Evolutionary conservation across 2,888 invertebrate genomes (phyloP), one percentile per base, ranked within the genome.

Genomic region (Calephelis perditalis): DNA sequence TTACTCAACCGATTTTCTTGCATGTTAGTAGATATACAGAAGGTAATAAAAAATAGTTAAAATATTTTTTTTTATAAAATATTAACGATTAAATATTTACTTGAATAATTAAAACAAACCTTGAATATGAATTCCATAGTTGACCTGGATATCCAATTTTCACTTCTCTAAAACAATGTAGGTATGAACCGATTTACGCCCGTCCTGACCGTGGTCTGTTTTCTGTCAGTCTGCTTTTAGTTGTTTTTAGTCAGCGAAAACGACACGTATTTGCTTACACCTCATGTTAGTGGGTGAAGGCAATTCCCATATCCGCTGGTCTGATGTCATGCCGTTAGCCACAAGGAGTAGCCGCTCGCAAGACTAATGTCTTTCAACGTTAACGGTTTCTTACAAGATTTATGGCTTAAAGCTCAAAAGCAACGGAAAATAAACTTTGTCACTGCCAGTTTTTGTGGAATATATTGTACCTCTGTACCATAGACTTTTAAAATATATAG

Each of bases 251-350:
- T 72, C 73, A 69, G 74, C 76, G 77, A 82, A 79, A 82, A 78
- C 63, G 37, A 65, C 62, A 71, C 69, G 67, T 68, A 65, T 59
- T 68, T 52, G 36, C 52, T 52, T 52, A 52, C 68, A 55, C 69
- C 70, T 69, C 71, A 70, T 78, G 65, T 72, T 73, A 73, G 86
- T 87, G 87, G 86, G 87, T 85, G 86, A 87, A 82, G 84, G 81
- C 78, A 82, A 86, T 84, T 86, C 84, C 86, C 84, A 80, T 84
- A 85, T 85, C 79, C 73, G 79, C 66, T 70, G 54, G 36, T 70
- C 70, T 89, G 89, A 89, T 79, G 87, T 89, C 89, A 89, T 81
- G 67, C 76, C 70, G 75, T 72, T 76, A 77, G 76, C 67, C 65
- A 73, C 61, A 71, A 79, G 76, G 73, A 75, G 74, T 74, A 62